phyloP scores from a whole-genome alignment of 2,797 vertebrate species.

The Danio tinwini region DNA sequence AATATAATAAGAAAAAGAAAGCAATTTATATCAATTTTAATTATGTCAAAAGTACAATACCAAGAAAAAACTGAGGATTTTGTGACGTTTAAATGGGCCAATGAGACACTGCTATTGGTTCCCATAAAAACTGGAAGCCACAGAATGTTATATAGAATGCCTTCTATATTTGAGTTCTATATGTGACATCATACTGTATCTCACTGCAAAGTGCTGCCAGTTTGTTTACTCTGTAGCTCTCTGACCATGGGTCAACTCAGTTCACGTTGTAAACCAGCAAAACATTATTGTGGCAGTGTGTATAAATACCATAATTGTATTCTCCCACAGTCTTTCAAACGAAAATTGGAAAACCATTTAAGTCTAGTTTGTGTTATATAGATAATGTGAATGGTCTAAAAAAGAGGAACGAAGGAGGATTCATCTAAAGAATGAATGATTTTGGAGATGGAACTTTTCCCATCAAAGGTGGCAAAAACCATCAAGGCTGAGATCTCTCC shows the following conservation, averaged over 20 bases:
- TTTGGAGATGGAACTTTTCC: background rate
- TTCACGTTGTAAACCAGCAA: background rate
- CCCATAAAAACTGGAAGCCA: no score
- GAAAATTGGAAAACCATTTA: background rate
- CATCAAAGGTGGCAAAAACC: background rate
- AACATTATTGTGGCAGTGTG: background rate
- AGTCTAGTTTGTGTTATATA: background rate
- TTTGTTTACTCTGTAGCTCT: background rate
- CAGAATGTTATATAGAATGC: no score
- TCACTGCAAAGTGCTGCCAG: background rate
- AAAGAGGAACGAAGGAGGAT: background rate
- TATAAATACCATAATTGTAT: background rate
- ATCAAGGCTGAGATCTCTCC: no score
- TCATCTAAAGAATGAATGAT: background rate
- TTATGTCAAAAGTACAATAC: no score
- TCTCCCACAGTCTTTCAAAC: background rate
- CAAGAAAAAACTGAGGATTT: no score
- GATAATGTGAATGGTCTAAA: background rate
- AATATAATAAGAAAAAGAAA: no score
- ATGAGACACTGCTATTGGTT: background rate
- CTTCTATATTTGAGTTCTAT: background rate
- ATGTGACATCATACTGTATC: background rate
- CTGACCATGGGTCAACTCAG: background rate
- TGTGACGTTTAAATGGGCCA: no score
- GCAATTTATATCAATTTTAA: no score